These are phyloP conservation scores for Galaxea fascicularis DNA, from an alignment of 92 coral and sea anemone species.

Conservation along the genomic window DNA sequence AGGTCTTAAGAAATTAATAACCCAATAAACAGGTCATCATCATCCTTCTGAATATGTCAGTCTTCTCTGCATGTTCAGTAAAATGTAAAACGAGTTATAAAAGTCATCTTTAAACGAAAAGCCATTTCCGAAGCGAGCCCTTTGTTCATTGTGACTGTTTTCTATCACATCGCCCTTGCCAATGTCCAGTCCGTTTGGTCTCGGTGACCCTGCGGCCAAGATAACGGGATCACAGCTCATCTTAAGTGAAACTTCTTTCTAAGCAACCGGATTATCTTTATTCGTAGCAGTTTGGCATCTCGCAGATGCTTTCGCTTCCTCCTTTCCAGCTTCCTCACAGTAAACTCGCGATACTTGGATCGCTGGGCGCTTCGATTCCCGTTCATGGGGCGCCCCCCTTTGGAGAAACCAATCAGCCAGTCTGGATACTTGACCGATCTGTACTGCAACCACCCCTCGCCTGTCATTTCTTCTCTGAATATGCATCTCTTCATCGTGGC, in stretches of 20 bases:
- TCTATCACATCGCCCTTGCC: too few relatives aligned
- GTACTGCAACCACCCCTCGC: slow-evolving; percentile 47
- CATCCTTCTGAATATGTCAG: too few relatives aligned
- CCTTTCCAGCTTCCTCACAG: slow-evolving; percentile 11
- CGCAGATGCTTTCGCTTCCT: slow-evolving; percentile 4
- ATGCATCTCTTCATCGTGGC: slow-evolving; percentile 54
- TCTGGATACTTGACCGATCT: slow-evolving; percentile 52
- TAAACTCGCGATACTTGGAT: slow-evolving; percentile 45
- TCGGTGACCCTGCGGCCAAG: too few relatives aligned
- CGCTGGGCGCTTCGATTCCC: slow-evolving; percentile 46
- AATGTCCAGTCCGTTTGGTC: too few relatives aligned
- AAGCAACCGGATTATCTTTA: slow-evolving; percentile 12
- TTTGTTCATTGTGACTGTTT: too few relatives aligned
- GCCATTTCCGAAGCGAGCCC: too few relatives aligned
- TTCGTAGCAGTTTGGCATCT: slow-evolving; percentile 5
- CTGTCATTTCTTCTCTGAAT: slow-evolving; percentile 41
- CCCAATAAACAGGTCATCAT: too few relatives aligned
- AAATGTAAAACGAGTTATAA: too few relatives aligned
- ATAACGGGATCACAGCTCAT: not conserved
- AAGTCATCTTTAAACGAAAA: too few relatives aligned
- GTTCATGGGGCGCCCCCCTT: slow-evolving; percentile 39
- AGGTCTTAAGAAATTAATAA: too few relatives aligned
- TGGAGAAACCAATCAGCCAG: slow-evolving; percentile 59
- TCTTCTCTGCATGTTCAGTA: too few relatives aligned
- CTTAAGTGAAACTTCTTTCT: slow-evolving; percentile 12